A percentile compares a stretch with the other conserved stretches of the same genome.
phyloP scores from a whole-genome alignment of 2,797 vertebrate genomes.

The Sylvilagus floridanus region DNA sequence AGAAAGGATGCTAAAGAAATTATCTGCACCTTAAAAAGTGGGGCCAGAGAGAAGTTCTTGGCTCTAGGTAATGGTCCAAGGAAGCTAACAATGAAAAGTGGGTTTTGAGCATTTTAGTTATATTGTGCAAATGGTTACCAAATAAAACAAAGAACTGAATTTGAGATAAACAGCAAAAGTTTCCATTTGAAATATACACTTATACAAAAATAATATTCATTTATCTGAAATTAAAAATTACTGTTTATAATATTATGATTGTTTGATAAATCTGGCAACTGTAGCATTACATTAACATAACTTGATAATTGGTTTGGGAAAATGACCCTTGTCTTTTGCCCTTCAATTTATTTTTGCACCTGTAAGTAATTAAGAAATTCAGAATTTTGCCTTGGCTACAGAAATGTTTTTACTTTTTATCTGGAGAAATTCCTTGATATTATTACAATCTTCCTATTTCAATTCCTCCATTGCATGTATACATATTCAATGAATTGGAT shows the following conservation, averaged over 20 bases:
- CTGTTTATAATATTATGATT: not conserved
- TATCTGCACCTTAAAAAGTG: not conserved
- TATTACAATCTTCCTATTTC: not conserved
- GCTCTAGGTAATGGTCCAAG: not conserved
- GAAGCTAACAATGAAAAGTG: not conserved
- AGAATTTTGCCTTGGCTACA: not conserved
- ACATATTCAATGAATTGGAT: not conserved
- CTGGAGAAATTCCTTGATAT: not conserved
- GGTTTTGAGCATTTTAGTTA: not conserved
- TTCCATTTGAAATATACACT: not conserved
- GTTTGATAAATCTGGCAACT: not conserved
- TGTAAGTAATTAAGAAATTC: not conserved
- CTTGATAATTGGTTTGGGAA: not conserved
- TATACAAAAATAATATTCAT: not conserved
- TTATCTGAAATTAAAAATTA: conserved; percentile 26
- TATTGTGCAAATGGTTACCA: not conserved
- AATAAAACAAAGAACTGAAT: not conserved
- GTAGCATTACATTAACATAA: not conserved
- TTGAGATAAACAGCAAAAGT: not conserved
- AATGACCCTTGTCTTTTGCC: not conserved
- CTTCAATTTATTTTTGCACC: not conserved
- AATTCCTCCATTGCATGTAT: not conserved
- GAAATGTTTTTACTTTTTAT: not conserved
- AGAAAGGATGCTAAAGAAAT: not conserved
- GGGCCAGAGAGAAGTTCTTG: not conserved